These are phyloP conservation scores for Pangasius sanitwongsei DNA, from an alignment of 2,797 vertebrate species.

Conservation along the genomic window DNA sequence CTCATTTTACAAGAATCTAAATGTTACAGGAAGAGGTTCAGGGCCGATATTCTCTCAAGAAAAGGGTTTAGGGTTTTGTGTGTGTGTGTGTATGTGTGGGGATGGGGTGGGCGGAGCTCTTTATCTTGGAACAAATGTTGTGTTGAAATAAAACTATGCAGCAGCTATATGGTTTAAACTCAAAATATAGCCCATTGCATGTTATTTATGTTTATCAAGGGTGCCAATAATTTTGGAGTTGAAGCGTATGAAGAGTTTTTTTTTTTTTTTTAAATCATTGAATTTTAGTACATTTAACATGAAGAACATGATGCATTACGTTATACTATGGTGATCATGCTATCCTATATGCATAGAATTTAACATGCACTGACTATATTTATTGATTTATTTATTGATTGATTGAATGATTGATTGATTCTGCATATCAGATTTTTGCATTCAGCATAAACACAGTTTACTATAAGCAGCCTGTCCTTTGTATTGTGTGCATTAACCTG, in stretches of 20 bases:
- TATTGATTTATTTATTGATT: slow-evolving; percentile 2
- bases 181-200: no score
- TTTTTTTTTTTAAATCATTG: neutral
- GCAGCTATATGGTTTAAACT: neutral
- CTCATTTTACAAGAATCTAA: neutral
- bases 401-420: neutral
- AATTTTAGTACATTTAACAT: neutral
- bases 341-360: neutral
- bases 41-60: neutral
- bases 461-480: neutral
- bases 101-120: neutral
- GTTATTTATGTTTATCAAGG: neutral
- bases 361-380: neutral
- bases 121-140: neutral
- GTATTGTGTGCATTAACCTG: neutral
- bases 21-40: neutral
- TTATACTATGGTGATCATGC: neutral
- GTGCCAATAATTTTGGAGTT: slow-evolving; percentile 7
- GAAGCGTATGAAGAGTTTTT: neutral
- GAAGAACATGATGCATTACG: neutral
- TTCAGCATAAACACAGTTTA: neutral
- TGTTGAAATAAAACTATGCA: neutral
- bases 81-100: neutral
- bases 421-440: neutral
- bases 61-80: neutral